Base-by-base conservation (phyloP, 2,888 invertebrate genomes). In the Drosophila neoperkinsi region DNA sequence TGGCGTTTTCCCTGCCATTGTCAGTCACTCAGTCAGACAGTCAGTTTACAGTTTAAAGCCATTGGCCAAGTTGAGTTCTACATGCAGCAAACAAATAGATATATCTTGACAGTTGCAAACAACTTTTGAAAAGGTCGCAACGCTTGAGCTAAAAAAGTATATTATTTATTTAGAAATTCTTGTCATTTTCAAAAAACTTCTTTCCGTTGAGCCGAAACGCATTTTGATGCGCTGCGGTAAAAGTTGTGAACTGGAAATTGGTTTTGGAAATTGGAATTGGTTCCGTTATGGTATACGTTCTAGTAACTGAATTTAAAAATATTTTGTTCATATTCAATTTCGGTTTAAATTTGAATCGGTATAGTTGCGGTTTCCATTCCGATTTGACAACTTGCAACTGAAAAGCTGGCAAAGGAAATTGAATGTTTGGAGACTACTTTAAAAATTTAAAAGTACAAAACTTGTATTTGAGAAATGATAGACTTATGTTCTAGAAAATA, bases 1-100 rank as follows among this genome's bases (percentile, higher is more conserved):
- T 87, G 90, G 67, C 76, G 73, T 57, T 74, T 64, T 72, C 55
- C 64, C 65, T 65, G 80, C 62, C 79, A 61, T 52, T 68, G 75
- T 63, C 74, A 62, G 58, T 50, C 66, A 56, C 38, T 52, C 57
- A 67, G 64, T 56, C 55, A 52, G 52, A 21, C 16, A 11, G 52
- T 65, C 56, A 56, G 38, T 30, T 38, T 56, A 30, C 25, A 46
- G 25, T 4, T 58, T 59, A 56, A 63, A 59, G 66, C 69, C 64
- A 67, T 61, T 49, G 36, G 41, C 57, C 41, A 62, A 59, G 60
- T 57, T 38, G 21, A 51, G 55, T 62, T 60, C 34, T 7, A 46
- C 25, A 11, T 38, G 38, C 36, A 38, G 46, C 16, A n/a, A n/a
- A n/a, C n/a, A 46, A 46, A 25, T 25, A 46, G 3, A 46, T 25